Evolutionary conservation across 2,113 vertebrate genomes (phyloP).

Genomic region (Notechis scutatus): DNA sequence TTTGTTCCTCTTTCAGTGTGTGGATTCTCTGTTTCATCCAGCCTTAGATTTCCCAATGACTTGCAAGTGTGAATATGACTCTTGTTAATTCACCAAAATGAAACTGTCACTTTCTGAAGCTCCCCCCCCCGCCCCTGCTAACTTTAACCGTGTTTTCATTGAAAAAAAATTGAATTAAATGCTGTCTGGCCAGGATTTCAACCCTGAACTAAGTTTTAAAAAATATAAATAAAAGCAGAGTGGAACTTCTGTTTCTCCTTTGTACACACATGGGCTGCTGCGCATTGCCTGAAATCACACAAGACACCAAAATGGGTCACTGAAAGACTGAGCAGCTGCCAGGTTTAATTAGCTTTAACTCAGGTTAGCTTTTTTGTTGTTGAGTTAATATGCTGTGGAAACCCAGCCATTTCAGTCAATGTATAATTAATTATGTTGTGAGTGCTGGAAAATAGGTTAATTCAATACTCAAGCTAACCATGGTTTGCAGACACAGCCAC

Average conservation of each 20-base stretch:
- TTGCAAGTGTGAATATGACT: neutral
- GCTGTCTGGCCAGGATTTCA: neutral
- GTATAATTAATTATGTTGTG: neutral
- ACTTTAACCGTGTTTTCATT: neutral
- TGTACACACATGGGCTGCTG: neutral
- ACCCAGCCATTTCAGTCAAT: neutral
- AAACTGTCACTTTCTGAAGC: neutral
- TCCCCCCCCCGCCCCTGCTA: neutral
- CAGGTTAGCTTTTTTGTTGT: neutral
- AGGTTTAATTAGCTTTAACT: neutral
- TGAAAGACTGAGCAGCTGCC: neutral
- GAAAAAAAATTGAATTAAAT: neutral
- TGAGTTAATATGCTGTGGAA: neutral
- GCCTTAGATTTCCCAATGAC: neutral
- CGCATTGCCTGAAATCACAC: neutral
- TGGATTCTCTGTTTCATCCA: neutral
- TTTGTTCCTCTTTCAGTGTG: neutral
- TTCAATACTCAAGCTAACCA: neutral
- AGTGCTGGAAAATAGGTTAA: neutral
- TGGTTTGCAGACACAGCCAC: neutral
- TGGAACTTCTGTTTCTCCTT: neutral
- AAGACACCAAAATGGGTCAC: neutral
- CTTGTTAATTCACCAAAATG: neutral
- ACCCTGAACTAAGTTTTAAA: neutral
- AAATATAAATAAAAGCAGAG: neutral